These are phyloP conservation scores for Drosophila virilis DNA, from an alignment of 1,140 invertebrate species.

Conservation along the genomic window DNA sequence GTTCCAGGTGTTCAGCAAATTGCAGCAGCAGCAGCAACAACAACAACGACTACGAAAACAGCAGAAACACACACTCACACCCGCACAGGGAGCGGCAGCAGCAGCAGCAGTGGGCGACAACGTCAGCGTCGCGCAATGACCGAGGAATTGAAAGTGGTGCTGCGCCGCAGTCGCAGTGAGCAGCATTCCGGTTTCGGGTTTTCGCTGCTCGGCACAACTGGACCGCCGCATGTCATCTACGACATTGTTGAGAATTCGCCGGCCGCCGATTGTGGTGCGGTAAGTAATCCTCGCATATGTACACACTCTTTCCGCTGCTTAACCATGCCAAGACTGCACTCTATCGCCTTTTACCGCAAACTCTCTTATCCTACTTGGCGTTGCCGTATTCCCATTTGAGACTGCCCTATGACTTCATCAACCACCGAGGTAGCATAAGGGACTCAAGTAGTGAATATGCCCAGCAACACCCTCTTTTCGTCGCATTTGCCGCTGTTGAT, in stretches of 20 bases:
- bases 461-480: not conserved
- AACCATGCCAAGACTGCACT: not conserved
- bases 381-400: conserved; percentile 26
- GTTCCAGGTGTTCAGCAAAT: conserved; percentile 50
- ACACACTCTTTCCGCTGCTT: conserved; percentile 21
- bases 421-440: conserved; percentile 14
- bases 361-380: conserved; percentile 1
- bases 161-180: conserved; percentile 88
- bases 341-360: not conserved
- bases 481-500: conserved; percentile 13
- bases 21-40: conserved; percentile 14
- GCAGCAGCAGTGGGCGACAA: conserved; percentile 28
- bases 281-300: conserved; percentile 85
- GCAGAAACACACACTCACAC: conserved; percentile 24
- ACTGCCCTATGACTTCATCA: conserved; percentile 53
- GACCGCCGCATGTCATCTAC: conserved; percentile 95
- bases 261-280: conserved; percentile 94
- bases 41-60: conserved; percentile 12
- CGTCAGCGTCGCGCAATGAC: conserved; percentile 86
- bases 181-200: conserved; percentile 94
- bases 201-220: conserved; percentile 93
- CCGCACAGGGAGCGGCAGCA: conserved; percentile 43
- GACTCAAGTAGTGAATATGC: conserved; percentile 2
- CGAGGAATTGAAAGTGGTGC: conserved; percentile 93
- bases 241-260: conserved; percentile 96